phyloP scores from a whole-genome alignment of 2,888 invertebrate genomes.

The Pegoplata infirma region DNA sequence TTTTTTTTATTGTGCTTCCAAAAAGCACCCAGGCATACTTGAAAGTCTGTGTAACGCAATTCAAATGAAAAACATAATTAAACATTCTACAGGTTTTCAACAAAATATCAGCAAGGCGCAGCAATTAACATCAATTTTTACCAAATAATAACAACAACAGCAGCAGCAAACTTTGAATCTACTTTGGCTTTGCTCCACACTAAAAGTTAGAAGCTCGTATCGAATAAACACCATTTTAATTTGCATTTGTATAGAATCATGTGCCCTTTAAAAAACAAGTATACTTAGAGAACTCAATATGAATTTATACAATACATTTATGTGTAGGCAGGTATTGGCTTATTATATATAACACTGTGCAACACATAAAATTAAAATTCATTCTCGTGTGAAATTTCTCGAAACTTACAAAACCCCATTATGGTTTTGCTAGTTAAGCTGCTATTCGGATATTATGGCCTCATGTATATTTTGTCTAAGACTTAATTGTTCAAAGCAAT shows the following conservation, averaged over 20 bases:
- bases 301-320: background rate
- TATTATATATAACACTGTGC: too few species aligned
- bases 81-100: constrained; percentile 32
- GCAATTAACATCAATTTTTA: too few species aligned
- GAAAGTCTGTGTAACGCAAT: background rate
- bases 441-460: too few species aligned
- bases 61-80: constrained; percentile 29
- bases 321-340: background rate
- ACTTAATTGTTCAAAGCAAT: too few species aligned
- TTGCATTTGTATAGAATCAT: constrained; percentile 25
- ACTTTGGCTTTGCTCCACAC: background rate
- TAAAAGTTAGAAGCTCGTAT: background rate
- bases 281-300: background rate
- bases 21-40: constrained; percentile 4
- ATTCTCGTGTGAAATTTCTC: too few species aligned
- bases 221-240: constrained; percentile 29
- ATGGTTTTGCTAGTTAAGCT: too few species aligned
- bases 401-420: too few species aligned
- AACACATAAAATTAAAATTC: too few species aligned
- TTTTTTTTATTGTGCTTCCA: background rate
- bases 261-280: background rate
- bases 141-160: background rate
- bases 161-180: too few species aligned
- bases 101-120: background rate
- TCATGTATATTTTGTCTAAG: too few species aligned